Base-by-base conservation (phyloP, 2,113 vertebrate species). In the Cololabis saira region DNA sequence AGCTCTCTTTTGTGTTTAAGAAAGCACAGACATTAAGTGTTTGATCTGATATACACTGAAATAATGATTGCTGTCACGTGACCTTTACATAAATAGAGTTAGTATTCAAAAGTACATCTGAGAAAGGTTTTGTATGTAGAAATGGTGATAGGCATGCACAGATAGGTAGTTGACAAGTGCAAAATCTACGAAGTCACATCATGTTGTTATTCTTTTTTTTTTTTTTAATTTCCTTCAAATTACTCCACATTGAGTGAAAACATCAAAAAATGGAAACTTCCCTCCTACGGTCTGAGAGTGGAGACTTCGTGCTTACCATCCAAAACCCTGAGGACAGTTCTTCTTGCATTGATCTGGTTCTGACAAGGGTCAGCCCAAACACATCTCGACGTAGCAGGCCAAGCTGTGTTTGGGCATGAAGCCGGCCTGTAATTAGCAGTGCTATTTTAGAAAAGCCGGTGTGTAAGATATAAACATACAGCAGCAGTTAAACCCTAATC, bases 131-230 rank as follows among this genome's bases (percentile, higher is more conserved):
- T 87, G 90, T 84, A 87, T 87, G 87, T 90, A 83, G 86, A 90
- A 89, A 90, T 89, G 89, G 87, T 89, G 85, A 88, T 78, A 87
- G 88, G 86, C 90, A 92, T 91, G 89, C 91, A 92, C 91, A 90
- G 86, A 88, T 89, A 92, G 88, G 89, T 92, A 92, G 88, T 90
- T 58, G 75, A 91, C 84, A 41, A 91, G 90, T 91, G 89, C 87
- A 91, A 90, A 91, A 86, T 89, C 85, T 90, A 91, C 88, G 44
- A 89, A 82, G 80, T 91, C 87, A 91, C 85, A 76, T 67, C 73
- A 69, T 77, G 47, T 63, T 77, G 47, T 63, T 80, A 1, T 67
- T 67, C n/a, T 59, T 56, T 76, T 78, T 59, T 14, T 80, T 69
- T 86, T 49, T 37, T 37, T 37, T 11, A 3, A 27, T 3, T 27